Evolutionary conservation across 2,113 vertebrate species (phyloP).

Genomic region (Sylvietta virens): DNA sequence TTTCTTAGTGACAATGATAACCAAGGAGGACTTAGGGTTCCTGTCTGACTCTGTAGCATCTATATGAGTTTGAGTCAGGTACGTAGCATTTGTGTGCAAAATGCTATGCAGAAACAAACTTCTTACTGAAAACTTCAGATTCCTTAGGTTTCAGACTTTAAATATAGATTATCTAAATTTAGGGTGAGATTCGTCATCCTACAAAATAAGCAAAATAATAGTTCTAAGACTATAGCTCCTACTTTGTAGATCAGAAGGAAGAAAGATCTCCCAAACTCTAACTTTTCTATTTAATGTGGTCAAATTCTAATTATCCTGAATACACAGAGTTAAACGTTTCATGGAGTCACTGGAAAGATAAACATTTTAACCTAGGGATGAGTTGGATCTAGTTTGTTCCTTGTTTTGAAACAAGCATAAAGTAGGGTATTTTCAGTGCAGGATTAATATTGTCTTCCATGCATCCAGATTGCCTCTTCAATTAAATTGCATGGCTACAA

Average conservation of each 20-base stretch:
- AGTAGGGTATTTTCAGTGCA: not conserved
- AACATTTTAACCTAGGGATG: not conserved
- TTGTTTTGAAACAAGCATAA: not conserved
- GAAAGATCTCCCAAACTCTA: not conserved
- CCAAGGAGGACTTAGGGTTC: not conserved
- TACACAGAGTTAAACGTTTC: not conserved
- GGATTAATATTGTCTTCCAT: not conserved
- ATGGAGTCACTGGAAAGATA: not conserved
- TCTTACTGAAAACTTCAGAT: not conserved
- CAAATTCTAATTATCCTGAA: not conserved
- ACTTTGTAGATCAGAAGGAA: not conserved
- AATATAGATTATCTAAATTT: not conserved
- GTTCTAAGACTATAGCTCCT: not conserved
- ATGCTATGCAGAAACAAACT: not conserved
- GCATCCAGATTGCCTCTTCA: not conserved
- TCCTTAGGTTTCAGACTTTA: not conserved
- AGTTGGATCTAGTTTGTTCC: not conserved
- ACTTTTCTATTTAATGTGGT: not conserved
- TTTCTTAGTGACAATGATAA: not conserved
- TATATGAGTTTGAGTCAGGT: not conserved
- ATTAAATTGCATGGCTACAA: not conserved
- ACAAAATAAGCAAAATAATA: not conserved
- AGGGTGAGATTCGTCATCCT: not conserved
- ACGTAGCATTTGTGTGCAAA: not conserved
- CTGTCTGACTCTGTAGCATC: not conserved